A percentile compares a stretch with the other conserved stretches of the same genome.
Evolutionary conservation across 2,888 invertebrate species (phyloP).

Genomic region (Campoletis raptor): DNA sequence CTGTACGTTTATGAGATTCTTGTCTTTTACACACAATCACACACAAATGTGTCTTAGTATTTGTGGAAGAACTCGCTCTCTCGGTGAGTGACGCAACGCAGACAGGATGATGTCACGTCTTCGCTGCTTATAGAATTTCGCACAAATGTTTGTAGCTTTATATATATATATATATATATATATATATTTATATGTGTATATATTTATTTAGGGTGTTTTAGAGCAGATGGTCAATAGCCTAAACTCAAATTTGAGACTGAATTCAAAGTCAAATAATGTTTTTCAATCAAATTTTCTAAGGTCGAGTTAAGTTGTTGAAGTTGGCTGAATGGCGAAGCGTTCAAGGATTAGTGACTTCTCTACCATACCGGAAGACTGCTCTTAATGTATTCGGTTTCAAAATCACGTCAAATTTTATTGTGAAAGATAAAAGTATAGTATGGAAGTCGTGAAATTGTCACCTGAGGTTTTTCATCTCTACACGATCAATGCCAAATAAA

Average conservation of each 20-base stretch:
- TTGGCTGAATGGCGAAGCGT: not conserved
- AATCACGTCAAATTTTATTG: not conserved
- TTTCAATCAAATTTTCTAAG: not conserved
- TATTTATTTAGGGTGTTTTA: not conserved
- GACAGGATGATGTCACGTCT: slow-evolving; percentile 62
- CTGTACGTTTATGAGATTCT: not conserved
- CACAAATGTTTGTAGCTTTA: not conserved
- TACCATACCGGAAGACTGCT: not conserved
- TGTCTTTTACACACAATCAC: not conserved
- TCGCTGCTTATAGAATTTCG: slow-evolving; percentile 52
- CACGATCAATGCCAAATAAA: not conserved
- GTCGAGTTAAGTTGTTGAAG: not conserved
- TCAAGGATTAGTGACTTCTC: not conserved
- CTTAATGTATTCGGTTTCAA: not conserved
- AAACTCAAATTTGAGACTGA: not conserved
- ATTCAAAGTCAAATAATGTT: not conserved
- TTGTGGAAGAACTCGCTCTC: slow-evolving; percentile 37
- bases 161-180: not conserved
- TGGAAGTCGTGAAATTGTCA: not conserved
- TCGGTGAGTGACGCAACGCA: slow-evolving; percentile 56
- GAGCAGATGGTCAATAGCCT: not conserved
- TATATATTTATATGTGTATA: not conserved
- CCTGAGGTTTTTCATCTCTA: not conserved
- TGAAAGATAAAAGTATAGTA: not conserved
- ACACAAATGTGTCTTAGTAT: not conserved